Conservation (phyloP, 2,797 vertebrate genomes). For the Protonibea diacanthus region DNA sequence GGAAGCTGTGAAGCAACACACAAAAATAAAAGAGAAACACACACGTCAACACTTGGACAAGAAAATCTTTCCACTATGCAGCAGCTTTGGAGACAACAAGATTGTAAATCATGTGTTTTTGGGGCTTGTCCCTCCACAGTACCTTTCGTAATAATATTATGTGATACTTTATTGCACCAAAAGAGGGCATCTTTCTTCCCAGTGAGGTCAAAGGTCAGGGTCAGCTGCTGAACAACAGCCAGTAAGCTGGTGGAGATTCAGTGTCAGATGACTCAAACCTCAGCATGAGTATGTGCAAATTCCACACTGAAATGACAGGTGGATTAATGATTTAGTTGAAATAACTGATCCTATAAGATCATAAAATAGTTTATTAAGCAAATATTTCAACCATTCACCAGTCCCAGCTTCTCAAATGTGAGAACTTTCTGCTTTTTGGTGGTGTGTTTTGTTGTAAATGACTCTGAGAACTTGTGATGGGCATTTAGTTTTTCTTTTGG, state of each 20-base stretch:
- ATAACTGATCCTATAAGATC: background rate
- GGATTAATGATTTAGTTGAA: background rate
- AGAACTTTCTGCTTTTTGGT: background rate
- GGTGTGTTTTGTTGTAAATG: background rate
- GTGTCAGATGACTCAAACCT: background rate
- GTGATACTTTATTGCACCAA: slow-evolving; percentile 31
- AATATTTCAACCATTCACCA: background rate
- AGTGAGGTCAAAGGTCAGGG: slow-evolving; percentile 26
- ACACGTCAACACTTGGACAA: slow-evolving; percentile 31
- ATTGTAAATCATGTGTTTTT: slow-evolving; percentile 22
- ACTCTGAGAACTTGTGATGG: background rate
- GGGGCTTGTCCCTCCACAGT: background rate
- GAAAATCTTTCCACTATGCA: slow-evolving; percentile 22
- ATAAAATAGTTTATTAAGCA: background rate
- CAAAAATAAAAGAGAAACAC: background rate
- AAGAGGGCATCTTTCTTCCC: slow-evolving; percentile 2
- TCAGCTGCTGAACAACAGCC: background rate
- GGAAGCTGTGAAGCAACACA: slow-evolving; percentile 34
- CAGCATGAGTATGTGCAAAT: too few species aligned
- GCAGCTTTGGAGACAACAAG: background rate
- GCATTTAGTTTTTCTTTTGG: background rate
- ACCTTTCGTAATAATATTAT: slow-evolving; percentile 23
- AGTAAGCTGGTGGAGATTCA: background rate
- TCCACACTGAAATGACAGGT: too few species aligned
- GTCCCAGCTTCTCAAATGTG: background rate